phyloP scores from a whole-genome alignment of 2,797 vertebrate genomes.

The Fistularia tabacaria region DNA sequence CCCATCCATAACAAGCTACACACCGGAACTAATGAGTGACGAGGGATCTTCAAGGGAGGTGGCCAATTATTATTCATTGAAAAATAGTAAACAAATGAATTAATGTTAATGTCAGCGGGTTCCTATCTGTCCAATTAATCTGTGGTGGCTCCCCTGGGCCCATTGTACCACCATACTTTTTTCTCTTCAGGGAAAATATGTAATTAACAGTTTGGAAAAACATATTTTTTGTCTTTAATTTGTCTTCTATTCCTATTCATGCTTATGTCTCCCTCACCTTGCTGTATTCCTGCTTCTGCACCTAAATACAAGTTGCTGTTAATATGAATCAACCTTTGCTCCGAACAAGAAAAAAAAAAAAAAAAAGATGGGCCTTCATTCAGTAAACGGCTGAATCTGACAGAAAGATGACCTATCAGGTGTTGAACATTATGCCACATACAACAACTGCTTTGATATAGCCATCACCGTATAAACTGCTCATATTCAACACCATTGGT shows the following conservation, averaged over 20 bases:
- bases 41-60: constrained; percentile 65
- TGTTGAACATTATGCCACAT: not conserved
- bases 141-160: constrained; percentile 58
- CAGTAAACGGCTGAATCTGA: too few relatives aligned
- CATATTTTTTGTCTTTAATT: constrained; percentile 45
- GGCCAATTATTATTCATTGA: constrained; percentile 71
- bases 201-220: constrained; percentile 55
- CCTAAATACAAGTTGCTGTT: too few relatives aligned
- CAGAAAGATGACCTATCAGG: too few relatives aligned
- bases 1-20: constrained; percentile 59
- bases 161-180: constrained; percentile 62
- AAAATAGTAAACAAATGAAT: constrained; percentile 72
- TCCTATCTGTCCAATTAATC: constrained; percentile 72
- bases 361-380: too few relatives aligned
- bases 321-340: too few relatives aligned
- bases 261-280: constrained; percentile 6
- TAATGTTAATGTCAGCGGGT: constrained; percentile 70
- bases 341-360: too few relatives aligned
- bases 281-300: not conserved
- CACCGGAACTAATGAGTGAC: constrained; percentile 69
- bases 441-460: constrained; percentile 19
- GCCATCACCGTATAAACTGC: constrained; percentile 11
- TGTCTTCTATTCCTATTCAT: constrained; percentile 5
- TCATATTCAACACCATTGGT: constrained; percentile 29
- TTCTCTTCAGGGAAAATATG: constrained; percentile 58